phyloP scores from a whole-genome alignment of 2,888 invertebrate genomes.

The Thereva nobilitata region DNA sequence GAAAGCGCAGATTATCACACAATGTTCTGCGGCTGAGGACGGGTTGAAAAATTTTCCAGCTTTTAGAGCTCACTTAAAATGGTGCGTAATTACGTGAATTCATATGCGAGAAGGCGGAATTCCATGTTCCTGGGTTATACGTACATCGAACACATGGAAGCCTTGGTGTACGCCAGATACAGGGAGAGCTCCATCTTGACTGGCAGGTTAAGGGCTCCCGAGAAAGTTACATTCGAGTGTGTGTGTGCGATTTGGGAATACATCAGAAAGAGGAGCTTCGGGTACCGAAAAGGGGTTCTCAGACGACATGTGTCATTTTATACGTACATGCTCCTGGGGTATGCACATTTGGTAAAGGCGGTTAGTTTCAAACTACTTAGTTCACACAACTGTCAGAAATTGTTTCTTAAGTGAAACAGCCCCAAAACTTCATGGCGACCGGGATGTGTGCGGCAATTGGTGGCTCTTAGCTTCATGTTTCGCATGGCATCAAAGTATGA shows the following conservation, averaged over 20 bases:
- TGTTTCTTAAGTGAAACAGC: constrained; percentile 37
- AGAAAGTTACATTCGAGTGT: constrained; percentile 13
- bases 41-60: too few relatives aligned
- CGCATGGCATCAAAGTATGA: too few relatives aligned
- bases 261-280: constrained; percentile 26
- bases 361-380: constrained; percentile 41
- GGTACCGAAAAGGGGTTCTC: constrained; percentile 26
- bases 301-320: constrained; percentile 30
- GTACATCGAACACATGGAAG: not conserved
- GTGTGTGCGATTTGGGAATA: constrained; percentile 24
- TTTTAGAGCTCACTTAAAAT: too few relatives aligned
- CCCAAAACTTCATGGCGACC: constrained; percentile 24
- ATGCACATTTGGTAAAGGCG: constrained; percentile 38
- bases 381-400: constrained; percentile 40
- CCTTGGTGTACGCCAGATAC: not conserved
- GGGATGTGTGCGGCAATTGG: not conserved
- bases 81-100: too few relatives aligned
- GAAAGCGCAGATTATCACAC: constrained; percentile 18
- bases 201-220: constrained; percentile 13
- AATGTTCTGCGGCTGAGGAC: too few relatives aligned
- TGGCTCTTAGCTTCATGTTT: not conserved
- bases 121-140: not conserved
- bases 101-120: too few relatives aligned
- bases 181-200: not conserved
- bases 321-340: constrained; percentile 27